These are phyloP conservation scores for Acanthurus tractus DNA, from an alignment of 2,797 vertebrate genomes.

Conservation along the genomic window DNA sequence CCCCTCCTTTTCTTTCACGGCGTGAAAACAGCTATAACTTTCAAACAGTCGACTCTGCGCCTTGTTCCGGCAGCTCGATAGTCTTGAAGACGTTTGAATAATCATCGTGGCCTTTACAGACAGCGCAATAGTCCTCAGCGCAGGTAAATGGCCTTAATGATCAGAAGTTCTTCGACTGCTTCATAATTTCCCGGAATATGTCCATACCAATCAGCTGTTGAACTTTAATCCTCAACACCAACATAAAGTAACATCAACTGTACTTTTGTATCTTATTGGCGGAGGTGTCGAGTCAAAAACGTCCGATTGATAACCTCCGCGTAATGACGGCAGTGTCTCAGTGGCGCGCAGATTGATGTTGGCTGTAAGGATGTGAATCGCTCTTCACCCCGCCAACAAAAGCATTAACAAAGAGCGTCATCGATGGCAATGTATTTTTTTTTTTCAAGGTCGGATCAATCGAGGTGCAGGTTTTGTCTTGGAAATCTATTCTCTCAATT, in stretches of 20 bases:
- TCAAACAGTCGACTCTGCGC: constrained; percentile 68
- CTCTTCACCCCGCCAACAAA: constrained; percentile 44
- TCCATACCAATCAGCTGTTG: constrained; percentile 40
- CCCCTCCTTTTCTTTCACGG: constrained; percentile 56
- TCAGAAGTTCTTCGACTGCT: constrained; percentile 14
- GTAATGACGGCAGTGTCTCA: constrained; percentile 61
- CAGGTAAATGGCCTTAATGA: constrained; percentile 31
- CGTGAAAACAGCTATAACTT: constrained; percentile 77
- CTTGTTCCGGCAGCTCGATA: constrained; percentile 73
- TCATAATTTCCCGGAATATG: constrained; percentile 32
- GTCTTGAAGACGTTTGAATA: constrained; percentile 72
- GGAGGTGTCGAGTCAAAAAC: constrained; percentile 36
- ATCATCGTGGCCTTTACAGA: constrained; percentile 63
- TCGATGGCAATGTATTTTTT: constrained; percentile 71
- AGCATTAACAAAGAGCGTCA: constrained; percentile 63
- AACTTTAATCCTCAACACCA: constrained; percentile 25
- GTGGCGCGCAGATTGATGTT: constrained; percentile 58
- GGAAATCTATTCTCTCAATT: constrained; percentile 65
- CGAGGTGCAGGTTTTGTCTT: constrained; percentile 63
- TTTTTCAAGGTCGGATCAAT: constrained; percentile 72
- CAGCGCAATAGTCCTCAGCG: constrained; percentile 6
- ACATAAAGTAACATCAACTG: constrained; percentile 17
- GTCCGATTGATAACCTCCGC: constrained; percentile 45
- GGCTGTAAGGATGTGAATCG: constrained; percentile 56
- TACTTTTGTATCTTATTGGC: constrained; percentile 49